Base-by-base conservation (phyloP, 1,140 invertebrate genomes). In the Mamestra configurata region DNA sequence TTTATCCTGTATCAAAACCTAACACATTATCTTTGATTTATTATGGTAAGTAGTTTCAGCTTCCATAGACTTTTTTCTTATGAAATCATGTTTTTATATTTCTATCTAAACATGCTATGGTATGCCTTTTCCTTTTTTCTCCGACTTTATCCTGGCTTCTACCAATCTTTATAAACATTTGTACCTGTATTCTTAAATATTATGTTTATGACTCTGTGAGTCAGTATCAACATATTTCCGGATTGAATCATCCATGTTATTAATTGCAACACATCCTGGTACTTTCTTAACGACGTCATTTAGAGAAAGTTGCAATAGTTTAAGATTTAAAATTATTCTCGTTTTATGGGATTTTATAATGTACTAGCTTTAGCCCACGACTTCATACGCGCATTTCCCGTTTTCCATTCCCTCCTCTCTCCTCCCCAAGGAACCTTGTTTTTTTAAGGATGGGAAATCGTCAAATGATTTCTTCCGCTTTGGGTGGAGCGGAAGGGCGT, bases 221-320 rank as follows among this genome's bases (percentile, higher is more conserved):
- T 55, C 53, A 55, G 43, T 2, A 1, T 15, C 43, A 11, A 22
- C 53, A 10, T 27, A 24, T 55, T 55, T 55, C 22, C 10, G 7
- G 7, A 13, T 24, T 55, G 53, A 55, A 27, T 55, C 53, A 55
- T 55, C 53, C 7, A 55, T 55, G 10, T 55, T 55, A 55, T 55
- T 55, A 55, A 55, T 55, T 55, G 22, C 20, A 24, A 24, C 53
- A 55, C 53, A 55, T 55, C 53, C 53, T 55, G 53, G 8, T 24
- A 10, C 53, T 55, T 55, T 24, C 22, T 55, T 13, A 8, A 55
- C 7, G 20, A 24, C 7, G 20, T 13, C 11, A 13, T 15, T 0
- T 8, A 15, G 43, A 46, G 53, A 55, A 55, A 55, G 53, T 55
- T 55, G 20, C 7, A 55, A 24, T 4, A 24, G 11, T 55, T 55